Base-by-base conservation (phyloP, 2,797 vertebrate species). In the Rhabdophis nuchalis region DNA sequence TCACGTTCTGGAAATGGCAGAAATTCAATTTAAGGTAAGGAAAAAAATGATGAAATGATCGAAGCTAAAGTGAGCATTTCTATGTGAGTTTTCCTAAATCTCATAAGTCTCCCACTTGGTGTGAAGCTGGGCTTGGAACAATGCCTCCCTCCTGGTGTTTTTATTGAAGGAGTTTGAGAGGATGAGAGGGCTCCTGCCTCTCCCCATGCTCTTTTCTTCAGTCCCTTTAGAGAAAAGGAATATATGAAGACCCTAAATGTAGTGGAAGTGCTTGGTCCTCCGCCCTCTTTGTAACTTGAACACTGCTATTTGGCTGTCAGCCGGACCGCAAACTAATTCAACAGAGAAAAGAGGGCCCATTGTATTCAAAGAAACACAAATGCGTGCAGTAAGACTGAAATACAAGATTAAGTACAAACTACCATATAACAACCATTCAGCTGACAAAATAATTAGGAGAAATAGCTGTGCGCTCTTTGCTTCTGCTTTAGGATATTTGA, bases 381-480 rank as follows among this genome's bases (percentile, higher is more conserved):
- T 3, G 29, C 12, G n/a, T 54, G 88, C 72, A 89, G 1, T 92
- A 90, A 91, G 86, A 92, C 16, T 89, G 52, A 54, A 93, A 23
- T 89, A 60, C 92, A 57, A 0, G 1, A 93, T 91, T 92, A 92
- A 93, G 86, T 72, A 72, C 46, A 85, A 95, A 89, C 86, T 90
- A 68, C 60, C 89, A 41, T 91, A 61, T 90, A 95, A 93, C 72
- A 86, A 82, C 85, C 29, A 90, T n/a, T 10, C 87, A 89, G 72
- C 56, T 95, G 56, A 96, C 29, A 86, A 92, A 64, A 91, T 91
- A 95, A 93, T 91, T 88, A 58, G 82, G 93, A 93, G 93, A 94
- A 94, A 94, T 50, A 95, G 88, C 89, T 94, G 91, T 93, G 90
- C n/a, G 52, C 2, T 58, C 91, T 95, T 95, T 94, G 64, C 77